Evolutionary conservation across 2,113 vertebrate species (phyloP).

Genomic region (Sphyrna mokarran): DNA sequence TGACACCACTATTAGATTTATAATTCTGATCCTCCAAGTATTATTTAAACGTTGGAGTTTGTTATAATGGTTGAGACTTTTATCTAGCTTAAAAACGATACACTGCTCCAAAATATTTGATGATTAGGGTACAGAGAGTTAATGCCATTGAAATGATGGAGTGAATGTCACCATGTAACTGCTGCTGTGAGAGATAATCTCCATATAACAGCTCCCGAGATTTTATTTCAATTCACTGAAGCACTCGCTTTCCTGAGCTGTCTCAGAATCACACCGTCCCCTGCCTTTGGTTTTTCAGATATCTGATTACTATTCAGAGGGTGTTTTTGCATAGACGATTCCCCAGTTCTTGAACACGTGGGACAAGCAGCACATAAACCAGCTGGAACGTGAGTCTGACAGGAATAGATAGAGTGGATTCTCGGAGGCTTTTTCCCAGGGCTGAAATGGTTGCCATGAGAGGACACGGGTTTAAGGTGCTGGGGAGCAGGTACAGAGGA

Average conservation of each 20-base stretch:
- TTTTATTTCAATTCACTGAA: background rate
- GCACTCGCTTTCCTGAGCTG: background rate
- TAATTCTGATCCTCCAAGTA: background rate
- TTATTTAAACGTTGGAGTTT: background rate
- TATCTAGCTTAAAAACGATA: background rate
- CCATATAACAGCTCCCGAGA: background rate
- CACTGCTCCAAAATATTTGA: background rate
- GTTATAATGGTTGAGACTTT: background rate
- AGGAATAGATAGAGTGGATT: no score
- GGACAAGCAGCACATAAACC: no score
- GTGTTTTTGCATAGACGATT: background rate
- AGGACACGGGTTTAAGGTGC: no score
- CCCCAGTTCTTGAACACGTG: background rate
- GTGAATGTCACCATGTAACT: background rate
- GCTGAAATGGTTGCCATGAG: no score
- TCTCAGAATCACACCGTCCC: no score
- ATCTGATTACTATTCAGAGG: background rate
- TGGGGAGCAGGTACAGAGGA: no score
- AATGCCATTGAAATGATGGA: background rate
- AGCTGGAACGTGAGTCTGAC: no score
- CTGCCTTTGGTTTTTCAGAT: background rate
- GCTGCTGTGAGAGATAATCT: background rate
- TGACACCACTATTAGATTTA: background rate
- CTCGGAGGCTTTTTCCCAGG: no score
- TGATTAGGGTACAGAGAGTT: background rate